Evolutionary conservation across 2,113 vertebrate genomes (phyloP).

Genomic region (Vidua macroura): DNA sequence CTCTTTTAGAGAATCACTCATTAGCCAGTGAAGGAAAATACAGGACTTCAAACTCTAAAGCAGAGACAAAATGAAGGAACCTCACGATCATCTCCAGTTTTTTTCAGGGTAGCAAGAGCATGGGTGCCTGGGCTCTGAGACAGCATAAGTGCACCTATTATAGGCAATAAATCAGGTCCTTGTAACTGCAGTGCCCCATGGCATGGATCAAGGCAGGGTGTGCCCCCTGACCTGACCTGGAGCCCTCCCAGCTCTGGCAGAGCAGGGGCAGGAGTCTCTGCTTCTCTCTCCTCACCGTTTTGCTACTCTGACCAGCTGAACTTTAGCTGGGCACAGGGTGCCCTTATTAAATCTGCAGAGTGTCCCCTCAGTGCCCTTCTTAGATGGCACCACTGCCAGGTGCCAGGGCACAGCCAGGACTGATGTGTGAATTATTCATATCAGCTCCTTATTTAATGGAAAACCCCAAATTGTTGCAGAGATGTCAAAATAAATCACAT

Average conservation of each 20-base stretch:
- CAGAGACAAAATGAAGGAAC: neutral
- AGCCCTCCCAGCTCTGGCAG: neutral
- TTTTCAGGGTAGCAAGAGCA: neutral
- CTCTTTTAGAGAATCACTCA: neutral
- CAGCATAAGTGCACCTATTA: neutral
- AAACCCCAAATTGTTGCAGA: neutral
- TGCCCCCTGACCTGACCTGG: neutral
- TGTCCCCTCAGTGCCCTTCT: neutral
- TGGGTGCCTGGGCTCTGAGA: neutral
- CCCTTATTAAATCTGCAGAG: neutral
- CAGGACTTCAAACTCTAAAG: neutral
- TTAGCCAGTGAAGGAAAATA: neutral
- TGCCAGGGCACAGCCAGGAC: neutral
- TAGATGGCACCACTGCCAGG: neutral
- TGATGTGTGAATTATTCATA: neutral
- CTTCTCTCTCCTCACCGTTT: neutral
- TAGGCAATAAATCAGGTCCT: neutral
- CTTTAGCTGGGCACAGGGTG: rapidly evolving
- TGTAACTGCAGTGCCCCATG: neutral
- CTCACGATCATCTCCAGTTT: neutral
- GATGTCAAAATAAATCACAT: neutral
- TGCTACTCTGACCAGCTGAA: neutral
- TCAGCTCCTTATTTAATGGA: neutral
- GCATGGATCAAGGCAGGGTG: neutral
- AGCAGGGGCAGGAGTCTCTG: neutral